Percentiles rank a stretch among this genome's conserved stretches.
These are phyloP conservation scores for Lonchura striata DNA, from an alignment of 2,113 vertebrate genomes.

Conservation along the genomic window DNA sequence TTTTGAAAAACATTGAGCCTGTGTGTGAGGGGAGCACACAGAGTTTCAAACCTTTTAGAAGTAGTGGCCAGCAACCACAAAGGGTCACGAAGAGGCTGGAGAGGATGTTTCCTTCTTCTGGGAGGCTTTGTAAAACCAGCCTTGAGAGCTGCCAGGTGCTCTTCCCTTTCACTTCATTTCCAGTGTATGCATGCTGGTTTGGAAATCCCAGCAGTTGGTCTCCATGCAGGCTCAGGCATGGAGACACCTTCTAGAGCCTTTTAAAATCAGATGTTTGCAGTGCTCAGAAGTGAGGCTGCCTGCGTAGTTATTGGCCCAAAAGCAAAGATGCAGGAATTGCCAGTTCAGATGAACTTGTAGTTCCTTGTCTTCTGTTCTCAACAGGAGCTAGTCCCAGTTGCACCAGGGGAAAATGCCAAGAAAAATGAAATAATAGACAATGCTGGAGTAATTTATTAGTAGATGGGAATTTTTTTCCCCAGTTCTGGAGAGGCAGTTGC, in stretches of 20 bases:
- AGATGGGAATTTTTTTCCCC: neutral
- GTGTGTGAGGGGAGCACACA: neutral
- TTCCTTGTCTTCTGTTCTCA: neutral
- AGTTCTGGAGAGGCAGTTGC: neutral
- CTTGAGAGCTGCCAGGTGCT: neutral
- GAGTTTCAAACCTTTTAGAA: conserved; percentile 7
- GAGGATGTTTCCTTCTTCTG: neutral
- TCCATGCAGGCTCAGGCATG: neutral
- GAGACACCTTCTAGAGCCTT: neutral
- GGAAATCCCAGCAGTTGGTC: neutral
- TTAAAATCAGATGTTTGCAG: neutral
- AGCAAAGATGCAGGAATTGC: neutral
- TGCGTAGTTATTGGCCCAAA: neutral
- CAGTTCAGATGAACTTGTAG: neutral
- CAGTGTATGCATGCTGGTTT: neutral
- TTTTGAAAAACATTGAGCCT: conserved; percentile 43
- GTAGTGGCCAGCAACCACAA: conserved; percentile 31
- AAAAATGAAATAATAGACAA: conserved; percentile 42
- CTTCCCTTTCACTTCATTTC: neutral
- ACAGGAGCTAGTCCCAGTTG: neutral
- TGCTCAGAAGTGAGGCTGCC: neutral
- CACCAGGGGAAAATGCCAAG: neutral
- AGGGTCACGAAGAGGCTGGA: conserved; percentile 1
- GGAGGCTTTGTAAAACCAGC: neutral
- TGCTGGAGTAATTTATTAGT: neutral